Conservation (phyloP, 2,113 vertebrate species). For the Phyllostomus hastatus region DNA sequence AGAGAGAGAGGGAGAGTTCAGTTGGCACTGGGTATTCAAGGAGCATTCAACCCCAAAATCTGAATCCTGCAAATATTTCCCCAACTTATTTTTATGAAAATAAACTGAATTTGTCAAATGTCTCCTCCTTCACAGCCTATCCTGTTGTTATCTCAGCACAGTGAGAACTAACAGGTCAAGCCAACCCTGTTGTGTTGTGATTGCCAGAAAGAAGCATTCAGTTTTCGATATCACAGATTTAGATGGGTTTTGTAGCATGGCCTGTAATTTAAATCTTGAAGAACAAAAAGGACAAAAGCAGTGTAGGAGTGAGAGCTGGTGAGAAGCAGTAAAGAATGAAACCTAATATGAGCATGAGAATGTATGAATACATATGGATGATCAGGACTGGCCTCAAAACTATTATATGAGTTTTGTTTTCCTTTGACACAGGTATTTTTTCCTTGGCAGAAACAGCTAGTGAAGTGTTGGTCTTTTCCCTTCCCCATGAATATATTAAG, state of each 20-base stretch:
- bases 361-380: not conserved
- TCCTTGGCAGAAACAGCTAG: slow-evolving; percentile 8
- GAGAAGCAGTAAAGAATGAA: not conserved
- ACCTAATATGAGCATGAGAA: not conserved
- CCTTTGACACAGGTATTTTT: not conserved
- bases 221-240: slow-evolving; percentile 26
- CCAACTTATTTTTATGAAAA: slow-evolving; percentile 39
- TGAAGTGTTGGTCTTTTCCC: not conserved
- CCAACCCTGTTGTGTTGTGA: not conserved
- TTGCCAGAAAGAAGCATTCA: not conserved
- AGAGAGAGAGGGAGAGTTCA: not conserved
- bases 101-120: not conserved
- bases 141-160: not conserved
- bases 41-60: slow-evolving; percentile 25
- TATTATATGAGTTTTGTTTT: not conserved
- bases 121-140: not conserved
- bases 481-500: not conserved
- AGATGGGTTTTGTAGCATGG: not conserved
- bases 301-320: not conserved
- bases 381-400: not conserved
- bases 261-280: slow-evolving; percentile 36
- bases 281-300: slow-evolving; percentile 32
- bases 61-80: slow-evolving; percentile 37
- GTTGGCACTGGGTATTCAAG: not conserved
- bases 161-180: not conserved